These are phyloP conservation scores for Odontesthes bonariensis DNA, from an alignment of 2,113 vertebrate species.

Conservation along the genomic window DNA sequence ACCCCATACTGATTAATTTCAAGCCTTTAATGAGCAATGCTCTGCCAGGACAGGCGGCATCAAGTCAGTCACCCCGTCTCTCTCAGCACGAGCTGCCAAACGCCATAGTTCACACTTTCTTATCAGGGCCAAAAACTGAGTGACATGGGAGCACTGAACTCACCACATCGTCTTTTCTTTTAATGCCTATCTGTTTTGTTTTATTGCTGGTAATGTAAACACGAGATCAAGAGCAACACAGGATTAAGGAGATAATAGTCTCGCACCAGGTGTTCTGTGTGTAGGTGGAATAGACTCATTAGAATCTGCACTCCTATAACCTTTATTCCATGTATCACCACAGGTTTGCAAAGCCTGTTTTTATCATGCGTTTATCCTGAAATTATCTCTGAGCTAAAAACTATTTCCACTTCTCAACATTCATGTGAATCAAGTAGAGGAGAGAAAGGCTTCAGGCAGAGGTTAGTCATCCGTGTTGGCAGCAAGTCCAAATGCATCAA, in stretches of 20 bases:
- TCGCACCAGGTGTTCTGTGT: constrained; percentile 67
- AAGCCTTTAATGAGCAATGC: constrained; percentile 66
- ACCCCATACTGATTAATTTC: constrained; percentile 70
- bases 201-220: constrained; percentile 19
- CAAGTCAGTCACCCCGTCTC: constrained; percentile 54
- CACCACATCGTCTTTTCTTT: background rate
- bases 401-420: constrained; percentile 56
- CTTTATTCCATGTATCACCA: constrained; percentile 46
- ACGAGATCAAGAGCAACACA: constrained; percentile 63
- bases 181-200: constrained; percentile 38
- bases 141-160: constrained; percentile 35
- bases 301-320: constrained; percentile 44
- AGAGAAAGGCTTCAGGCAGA: constrained; percentile 62
- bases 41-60: constrained; percentile 57
- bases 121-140: constrained; percentile 33
- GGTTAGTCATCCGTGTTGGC: constrained; percentile 73
- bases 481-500: constrained; percentile 71
- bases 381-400: constrained; percentile 55
- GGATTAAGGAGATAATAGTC: constrained; percentile 58
- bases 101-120: constrained; percentile 54
- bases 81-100: constrained; percentile 63
- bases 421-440: constrained; percentile 55
- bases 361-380: constrained; percentile 44
- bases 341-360: constrained; percentile 40
- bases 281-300: constrained; percentile 63